A percentile compares a stretch with the other conserved stretches of the same genome.
Conservation (phyloP, 2,797 vertebrate genomes). For the Pangasius sanitwongsei region DNA sequence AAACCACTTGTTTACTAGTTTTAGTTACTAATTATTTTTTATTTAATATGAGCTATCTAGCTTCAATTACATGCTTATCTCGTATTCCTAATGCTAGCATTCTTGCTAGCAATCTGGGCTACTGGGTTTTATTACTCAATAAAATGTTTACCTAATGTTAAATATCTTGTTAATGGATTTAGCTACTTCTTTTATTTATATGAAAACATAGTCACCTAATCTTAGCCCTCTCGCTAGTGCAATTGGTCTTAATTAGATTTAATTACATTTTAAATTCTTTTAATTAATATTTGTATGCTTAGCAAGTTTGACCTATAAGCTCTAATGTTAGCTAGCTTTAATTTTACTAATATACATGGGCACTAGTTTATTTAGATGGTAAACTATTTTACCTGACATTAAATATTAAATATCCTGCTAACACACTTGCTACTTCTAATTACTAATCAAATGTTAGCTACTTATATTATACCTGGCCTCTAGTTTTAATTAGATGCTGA, state of each 20-base stretch:
- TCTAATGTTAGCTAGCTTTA: background rate
- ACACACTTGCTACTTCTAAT: background rate
- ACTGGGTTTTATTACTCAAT: background rate
- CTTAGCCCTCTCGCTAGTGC: background rate
- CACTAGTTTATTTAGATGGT: background rate
- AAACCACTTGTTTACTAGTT: background rate
- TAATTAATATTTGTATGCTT: background rate
- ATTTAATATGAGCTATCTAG: background rate
- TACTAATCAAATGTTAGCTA: background rate
- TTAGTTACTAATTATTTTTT: background rate
- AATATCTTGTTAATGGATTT: background rate
- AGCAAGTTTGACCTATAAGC: background rate
- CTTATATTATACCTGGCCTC: background rate
- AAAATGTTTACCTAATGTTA: background rate
- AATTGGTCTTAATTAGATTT: background rate
- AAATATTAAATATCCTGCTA: background rate
- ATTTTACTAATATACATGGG: background rate
- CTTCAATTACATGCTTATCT: background rate
- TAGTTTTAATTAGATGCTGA: background rate
- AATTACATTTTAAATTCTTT: background rate
- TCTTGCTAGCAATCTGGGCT: background rate
- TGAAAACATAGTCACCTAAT: background rate
- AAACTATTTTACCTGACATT: background rate
- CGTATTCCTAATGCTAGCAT: background rate
- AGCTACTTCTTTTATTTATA: background rate